phyloP scores from a whole-genome alignment of 2,113 vertebrate genomes.

The Coptodon bakossiorum region DNA sequence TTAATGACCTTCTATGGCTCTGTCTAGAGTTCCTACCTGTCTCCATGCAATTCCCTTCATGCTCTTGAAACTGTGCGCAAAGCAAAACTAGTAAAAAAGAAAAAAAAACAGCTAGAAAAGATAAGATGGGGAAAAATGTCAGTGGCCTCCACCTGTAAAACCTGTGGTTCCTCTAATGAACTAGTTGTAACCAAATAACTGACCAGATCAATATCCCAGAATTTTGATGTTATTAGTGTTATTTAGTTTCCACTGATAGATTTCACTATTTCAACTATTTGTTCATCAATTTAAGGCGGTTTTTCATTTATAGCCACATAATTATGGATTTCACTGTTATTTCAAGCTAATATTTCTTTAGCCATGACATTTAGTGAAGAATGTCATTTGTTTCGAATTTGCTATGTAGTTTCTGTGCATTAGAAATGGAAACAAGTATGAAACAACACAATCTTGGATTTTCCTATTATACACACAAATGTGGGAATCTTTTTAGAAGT shows the following conservation, averaged over 20 bases:
- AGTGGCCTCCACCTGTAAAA: neutral
- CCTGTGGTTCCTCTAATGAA: neutral
- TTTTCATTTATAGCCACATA: neutral
- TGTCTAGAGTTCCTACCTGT: neutral
- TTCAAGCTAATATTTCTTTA: neutral
- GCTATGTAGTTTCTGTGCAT: neutral
- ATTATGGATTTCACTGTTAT: neutral
- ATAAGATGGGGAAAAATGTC: neutral
- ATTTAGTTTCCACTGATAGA: neutral
- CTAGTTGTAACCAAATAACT: neutral
- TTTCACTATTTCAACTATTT: neutral
- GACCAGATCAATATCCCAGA: neutral
- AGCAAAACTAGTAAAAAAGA: neutral
- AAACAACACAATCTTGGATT: neutral
- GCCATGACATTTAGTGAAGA: neutral
- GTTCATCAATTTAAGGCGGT: neutral
- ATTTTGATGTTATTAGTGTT: neutral
- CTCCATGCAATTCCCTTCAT: neutral
- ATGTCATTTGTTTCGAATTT: neutral
- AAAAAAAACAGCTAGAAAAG: neutral
- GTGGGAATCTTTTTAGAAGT: neutral
- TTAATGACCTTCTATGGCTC: neutral
- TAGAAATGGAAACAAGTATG: neutral
- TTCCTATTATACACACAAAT: neutral
- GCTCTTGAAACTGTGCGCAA: neutral